Evolutionary conservation across 2,888 invertebrate species (phyloP).

Genomic region (Crematogaster levior): DNA sequence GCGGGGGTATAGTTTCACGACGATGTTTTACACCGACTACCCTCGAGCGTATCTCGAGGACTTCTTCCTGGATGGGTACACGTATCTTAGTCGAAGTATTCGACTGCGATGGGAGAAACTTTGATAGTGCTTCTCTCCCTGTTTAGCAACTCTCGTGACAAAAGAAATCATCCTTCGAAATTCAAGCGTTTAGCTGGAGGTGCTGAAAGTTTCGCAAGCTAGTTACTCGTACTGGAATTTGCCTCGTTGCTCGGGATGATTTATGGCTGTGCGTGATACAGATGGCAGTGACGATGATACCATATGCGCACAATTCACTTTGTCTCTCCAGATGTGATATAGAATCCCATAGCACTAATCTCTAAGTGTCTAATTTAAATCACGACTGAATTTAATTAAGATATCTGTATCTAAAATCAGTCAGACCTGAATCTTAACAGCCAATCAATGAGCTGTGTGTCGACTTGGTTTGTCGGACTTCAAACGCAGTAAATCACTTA

Average conservation of each 20-base stretch:
- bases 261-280: constrained; percentile 16
- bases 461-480: no score
- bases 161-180: constrained; percentile 48
- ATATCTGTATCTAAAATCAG: no score
- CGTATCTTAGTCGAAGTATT: constrained; percentile 30
- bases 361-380: not conserved
- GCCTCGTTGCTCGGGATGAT: constrained; percentile 25
- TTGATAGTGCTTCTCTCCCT: constrained; percentile 10
- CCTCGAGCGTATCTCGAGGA: constrained; percentile 49
- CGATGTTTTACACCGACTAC: constrained; percentile 43
- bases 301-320: not conserved
- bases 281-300: not conserved
- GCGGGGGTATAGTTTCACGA: constrained; percentile 23
- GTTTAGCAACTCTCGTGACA: constrained; percentile 23
- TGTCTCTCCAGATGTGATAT: not conserved
- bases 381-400: not conserved
- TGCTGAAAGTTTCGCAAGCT: constrained; percentile 29
- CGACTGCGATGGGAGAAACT: constrained; percentile 38
- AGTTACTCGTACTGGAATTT: constrained; percentile 16
- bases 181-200: constrained; percentile 32
- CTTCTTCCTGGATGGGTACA: constrained; percentile 45
- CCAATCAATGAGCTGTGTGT: no score
- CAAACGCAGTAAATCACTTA: no score
- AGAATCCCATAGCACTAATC: not conserved
- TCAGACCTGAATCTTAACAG: no score